phyloP scores from a whole-genome alignment of 2,113 vertebrate genomes.

The Eulemur macaco region DNA sequence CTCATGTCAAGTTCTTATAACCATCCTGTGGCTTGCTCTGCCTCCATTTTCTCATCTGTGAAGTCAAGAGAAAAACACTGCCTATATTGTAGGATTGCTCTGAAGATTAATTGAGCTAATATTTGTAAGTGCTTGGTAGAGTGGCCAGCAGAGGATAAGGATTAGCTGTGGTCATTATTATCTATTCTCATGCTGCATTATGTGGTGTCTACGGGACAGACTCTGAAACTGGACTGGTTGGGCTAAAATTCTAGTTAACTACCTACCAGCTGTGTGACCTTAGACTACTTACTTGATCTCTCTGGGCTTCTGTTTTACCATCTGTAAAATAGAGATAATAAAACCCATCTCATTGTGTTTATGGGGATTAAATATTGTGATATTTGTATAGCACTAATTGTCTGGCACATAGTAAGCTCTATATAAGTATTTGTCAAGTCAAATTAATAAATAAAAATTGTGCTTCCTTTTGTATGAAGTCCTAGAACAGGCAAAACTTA shows the following conservation, averaged over 20 bases:
- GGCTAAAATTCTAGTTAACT: neutral
- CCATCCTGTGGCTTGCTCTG: neutral
- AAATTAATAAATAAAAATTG: neutral
- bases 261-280: neutral
- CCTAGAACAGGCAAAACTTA: neutral
- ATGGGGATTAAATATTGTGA: neutral
- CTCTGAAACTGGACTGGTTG: neutral
- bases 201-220: too few relatives aligned
- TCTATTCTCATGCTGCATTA: neutral
- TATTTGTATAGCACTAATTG: neutral
- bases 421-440: neutral
- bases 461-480: neutral
- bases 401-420: neutral
- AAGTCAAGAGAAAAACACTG: neutral
- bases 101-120: neutral
- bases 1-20: neutral
- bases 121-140: neutral
- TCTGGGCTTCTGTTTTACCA: neutral
- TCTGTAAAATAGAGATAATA: neutral
- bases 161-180: neutral
- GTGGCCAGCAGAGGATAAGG: neutral
- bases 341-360: neutral
- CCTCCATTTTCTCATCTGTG: slow-evolving; percentile 3
- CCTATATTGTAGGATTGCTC: neutral
- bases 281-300: neutral